Evolutionary conservation across 2,797 vertebrate species (phyloP), one percentile per base, ranked within the genome.

Genomic region (Chaenodraco wilsoni): DNA sequence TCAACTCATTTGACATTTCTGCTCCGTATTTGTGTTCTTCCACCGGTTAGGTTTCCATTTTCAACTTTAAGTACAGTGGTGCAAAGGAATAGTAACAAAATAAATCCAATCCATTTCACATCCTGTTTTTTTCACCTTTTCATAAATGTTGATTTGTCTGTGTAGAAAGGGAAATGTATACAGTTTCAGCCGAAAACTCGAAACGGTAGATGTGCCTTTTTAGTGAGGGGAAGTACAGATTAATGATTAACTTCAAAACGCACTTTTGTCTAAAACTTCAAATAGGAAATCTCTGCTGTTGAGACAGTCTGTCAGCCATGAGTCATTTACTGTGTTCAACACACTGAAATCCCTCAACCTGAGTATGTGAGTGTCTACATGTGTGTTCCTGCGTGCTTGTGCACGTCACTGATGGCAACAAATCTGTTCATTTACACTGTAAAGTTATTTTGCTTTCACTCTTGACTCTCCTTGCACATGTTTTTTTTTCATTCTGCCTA

Each of bases 391-490:
- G 44, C 65, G 75, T 81, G 76, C 76, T 37, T 37, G 33, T 37
- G 33, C 33, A 76, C 63, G 67, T 76, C 82, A 86, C 74, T 73
- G 76, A 74, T 80, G 66, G 40, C 78, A 78, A 78, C 75, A 82
- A 69, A 78, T 68, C 58, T 76, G 59, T 81, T 69, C 72, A 86
- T 87, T 83, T 79, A 89, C 88, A 89, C 89, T 91, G 86, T 89
- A 87, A 85, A 91, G 62, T 72, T 41, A 54, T 75, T 83, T 84
- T 64, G 50, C 80, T 86, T 85, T 89, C 86, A 87, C 78, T 78
- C 81, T 54, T 19, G 48, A 83, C 72, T 82, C 46, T 78, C 73
- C 59, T 90, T 91, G 88, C 89, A 90, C 87, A 84, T 75, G 11
- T 27, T 82, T 78, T 76, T 65, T 65, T 90, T 74, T 79, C 68